Percentiles rank a stretch among this genome's conserved stretches.
Evolutionary conservation across 2,888 invertebrate species (phyloP).

Genomic region (Cephus spinipes): DNA sequence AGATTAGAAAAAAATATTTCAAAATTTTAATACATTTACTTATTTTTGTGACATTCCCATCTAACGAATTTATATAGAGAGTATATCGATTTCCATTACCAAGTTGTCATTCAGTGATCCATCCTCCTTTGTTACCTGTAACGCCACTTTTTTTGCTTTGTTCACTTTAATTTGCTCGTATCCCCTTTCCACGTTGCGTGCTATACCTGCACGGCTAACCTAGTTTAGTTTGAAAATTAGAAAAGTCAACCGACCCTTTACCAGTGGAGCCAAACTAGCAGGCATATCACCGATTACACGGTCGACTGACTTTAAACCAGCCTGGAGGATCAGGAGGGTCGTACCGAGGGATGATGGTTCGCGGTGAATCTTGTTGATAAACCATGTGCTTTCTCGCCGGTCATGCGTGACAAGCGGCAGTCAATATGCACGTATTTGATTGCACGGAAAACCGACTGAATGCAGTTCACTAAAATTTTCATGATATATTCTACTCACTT

Average conservation of each 20-base stretch:
- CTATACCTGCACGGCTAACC: neutral
- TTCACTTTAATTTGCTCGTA: neutral
- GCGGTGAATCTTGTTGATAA: conserved; percentile 32
- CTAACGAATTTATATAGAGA: neutral
- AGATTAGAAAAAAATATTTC: too few relatives aligned
- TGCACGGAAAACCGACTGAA: neutral
- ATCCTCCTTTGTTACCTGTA: neutral
- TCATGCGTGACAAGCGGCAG: conserved; percentile 23
- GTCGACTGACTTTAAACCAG: conserved; percentile 26
- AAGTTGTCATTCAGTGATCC: neutral
- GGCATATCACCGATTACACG: conserved; percentile 31
- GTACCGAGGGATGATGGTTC: neutral
- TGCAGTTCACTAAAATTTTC: neutral
- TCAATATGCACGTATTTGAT: conserved; percentile 8
- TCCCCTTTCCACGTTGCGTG: neutral
- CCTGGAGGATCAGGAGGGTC: conserved; percentile 6
- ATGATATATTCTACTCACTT: neutral
- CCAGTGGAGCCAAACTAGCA: neutral
- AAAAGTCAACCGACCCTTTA: neutral
- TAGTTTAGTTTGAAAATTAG: neutral
- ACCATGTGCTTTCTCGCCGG: conserved; percentile 28
- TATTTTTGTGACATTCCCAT: neutral
- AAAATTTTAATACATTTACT: neutral
- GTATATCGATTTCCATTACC: neutral
- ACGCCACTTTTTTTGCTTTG: neutral